phyloP scores from a whole-genome alignment of 1,140 invertebrate genomes.

The Trichomalopsis sarcophagae region DNA sequence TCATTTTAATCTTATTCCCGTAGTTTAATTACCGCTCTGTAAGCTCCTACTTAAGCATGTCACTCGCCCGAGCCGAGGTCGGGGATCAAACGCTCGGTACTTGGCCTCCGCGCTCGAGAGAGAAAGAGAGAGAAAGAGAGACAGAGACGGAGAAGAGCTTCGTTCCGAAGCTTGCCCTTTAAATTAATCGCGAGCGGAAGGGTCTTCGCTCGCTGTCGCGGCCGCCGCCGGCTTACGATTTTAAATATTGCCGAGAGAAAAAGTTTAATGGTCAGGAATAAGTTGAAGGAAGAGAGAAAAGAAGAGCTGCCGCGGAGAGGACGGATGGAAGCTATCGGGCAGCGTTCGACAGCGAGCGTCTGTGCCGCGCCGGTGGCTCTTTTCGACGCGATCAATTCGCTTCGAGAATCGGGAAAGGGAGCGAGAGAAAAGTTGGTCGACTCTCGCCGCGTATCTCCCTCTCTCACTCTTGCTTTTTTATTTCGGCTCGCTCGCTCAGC shows the following conservation, averaged over 20 bases:
- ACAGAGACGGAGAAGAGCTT: slow-evolving; percentile 1
- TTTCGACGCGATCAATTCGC: slow-evolving; percentile 47
- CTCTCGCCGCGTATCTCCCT: not conserved
- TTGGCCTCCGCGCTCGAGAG: not conserved
- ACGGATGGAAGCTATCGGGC: slow-evolving; percentile 35
- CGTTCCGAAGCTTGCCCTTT: slow-evolving; percentile 40
- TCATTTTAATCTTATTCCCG: slow-evolving; percentile 45
- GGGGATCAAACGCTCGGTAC: slow-evolving; percentile 28
- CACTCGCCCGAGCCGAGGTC: slow-evolving; percentile 9
- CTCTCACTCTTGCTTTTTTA: slow-evolving; percentile 11
- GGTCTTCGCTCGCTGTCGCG: slow-evolving; percentile 25
- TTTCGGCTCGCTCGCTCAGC: not conserved
- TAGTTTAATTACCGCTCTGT: slow-evolving; percentile 47
- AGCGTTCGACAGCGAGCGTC: slow-evolving; percentile 10
- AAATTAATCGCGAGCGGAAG: slow-evolving; percentile 43
- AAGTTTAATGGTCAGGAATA: slow-evolving; percentile 55
- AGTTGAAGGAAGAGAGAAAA: slow-evolving; percentile 33
- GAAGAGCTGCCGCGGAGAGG: not conserved
- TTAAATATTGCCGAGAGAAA: slow-evolving; percentile 51
- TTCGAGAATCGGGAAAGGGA: not conserved
- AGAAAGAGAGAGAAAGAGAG: not conserved
- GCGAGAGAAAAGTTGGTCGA: slow-evolving; percentile 40
- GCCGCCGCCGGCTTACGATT: slow-evolving; percentile 40
- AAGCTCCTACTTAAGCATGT: slow-evolving; percentile 45
- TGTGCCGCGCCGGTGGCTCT: slow-evolving; percentile 9